Conservation (phyloP, 2,888 invertebrate species). For the Drosophila siamana region DNA sequence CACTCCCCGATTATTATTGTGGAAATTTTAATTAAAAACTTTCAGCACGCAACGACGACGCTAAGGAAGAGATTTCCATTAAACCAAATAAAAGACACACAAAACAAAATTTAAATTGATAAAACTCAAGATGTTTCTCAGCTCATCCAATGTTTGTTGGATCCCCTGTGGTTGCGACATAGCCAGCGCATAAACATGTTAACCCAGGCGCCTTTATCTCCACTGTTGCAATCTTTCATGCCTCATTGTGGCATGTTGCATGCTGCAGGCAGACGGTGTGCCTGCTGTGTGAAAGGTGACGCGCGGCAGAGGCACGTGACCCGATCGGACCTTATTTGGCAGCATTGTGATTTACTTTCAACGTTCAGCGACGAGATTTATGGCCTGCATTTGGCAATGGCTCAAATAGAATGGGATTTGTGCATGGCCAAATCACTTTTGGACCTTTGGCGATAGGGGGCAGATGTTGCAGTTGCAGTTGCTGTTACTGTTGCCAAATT, state of each 20-base stretch:
- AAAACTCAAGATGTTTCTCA: conserved; percentile 40
- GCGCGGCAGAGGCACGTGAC: conserved; percentile 38
- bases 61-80: conserved; percentile 1
- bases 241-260: conserved; percentile 45
- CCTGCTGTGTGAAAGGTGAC: conserved; percentile 47
- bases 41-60: conserved; percentile 49
- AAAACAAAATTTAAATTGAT: conserved; percentile 32
- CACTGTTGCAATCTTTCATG: conserved; percentile 60
- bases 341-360: conserved; percentile 14
- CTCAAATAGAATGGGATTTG: conserved; percentile 20
- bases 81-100: conserved; percentile 15
- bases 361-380: conserved; percentile 39
- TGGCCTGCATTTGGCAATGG: conserved; percentile 28
- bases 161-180: conserved; percentile 33
- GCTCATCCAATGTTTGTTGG: too few species aligned
- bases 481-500: neutral
- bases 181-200: conserved; percentile 34
- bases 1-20: conserved; percentile 37
- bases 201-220: conserved; percentile 37
- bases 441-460: neutral
- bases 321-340: conserved; percentile 43
- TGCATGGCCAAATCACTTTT: conserved; percentile 5
- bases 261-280: conserved; percentile 35
- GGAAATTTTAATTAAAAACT: conserved; percentile 55
- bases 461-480: conserved; percentile 23